A percentile compares a stretch with the other conserved stretches of the same genome.
Evolutionary conservation across 1,140 invertebrate genomes (phyloP).

Genomic region (Bemisia tabaci): DNA sequence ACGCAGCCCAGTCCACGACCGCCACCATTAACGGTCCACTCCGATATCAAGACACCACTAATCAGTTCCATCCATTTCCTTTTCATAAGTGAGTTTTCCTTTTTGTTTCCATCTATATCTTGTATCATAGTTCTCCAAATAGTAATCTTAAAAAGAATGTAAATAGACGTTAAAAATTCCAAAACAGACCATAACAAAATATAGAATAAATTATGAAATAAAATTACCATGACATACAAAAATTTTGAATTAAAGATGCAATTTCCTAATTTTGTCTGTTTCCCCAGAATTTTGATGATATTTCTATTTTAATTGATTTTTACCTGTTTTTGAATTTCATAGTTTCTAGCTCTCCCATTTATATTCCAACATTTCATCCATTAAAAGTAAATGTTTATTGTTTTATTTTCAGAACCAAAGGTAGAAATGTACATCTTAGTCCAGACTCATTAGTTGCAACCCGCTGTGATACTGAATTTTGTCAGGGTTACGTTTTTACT

Average conservation of each 20-base stretch:
- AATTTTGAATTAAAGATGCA: no score
- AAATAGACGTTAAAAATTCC: no score
- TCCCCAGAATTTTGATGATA: no score
- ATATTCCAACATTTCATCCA: not conserved
- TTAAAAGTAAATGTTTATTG: conserved; percentile 4
- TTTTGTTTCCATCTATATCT: no score
- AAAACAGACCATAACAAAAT: no score
- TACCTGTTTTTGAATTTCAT: not conserved
- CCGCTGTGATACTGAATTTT: conserved; percentile 71
- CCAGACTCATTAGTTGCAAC: conserved; percentile 65
- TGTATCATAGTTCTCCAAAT: no score
- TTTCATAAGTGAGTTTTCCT: conserved; percentile 42
- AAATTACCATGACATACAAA: no score
- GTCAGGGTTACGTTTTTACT: conserved; percentile 89
- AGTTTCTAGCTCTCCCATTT: conserved; percentile 2
- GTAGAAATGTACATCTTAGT: conserved; percentile 69
- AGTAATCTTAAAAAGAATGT: no score
- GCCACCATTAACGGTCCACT: not conserved
- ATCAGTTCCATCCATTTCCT: conserved; percentile 48
- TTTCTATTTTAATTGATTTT: not conserved
- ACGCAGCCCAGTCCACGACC: not conserved
- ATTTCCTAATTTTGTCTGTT: no score
- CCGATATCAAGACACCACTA: conserved; percentile 27
- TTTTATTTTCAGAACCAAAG: conserved; percentile 45
- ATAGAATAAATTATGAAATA: no score